Percentiles rank a stretch among this genome's conserved stretches.
Conservation (phyloP, 1,140 invertebrate genomes). For the Drosophila gunungcola region DNA sequence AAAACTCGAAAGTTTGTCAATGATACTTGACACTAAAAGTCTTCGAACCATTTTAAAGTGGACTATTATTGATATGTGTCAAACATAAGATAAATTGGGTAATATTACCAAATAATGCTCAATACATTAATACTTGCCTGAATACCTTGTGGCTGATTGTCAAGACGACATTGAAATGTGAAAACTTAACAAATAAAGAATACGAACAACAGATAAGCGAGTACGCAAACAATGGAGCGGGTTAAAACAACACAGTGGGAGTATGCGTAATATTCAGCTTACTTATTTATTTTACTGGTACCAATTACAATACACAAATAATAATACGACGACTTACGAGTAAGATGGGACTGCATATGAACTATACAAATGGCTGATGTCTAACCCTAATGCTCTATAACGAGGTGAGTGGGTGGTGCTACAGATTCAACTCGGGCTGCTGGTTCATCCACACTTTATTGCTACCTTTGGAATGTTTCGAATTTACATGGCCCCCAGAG, state of each 20-base stretch:
- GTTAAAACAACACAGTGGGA: conserved; percentile 1
- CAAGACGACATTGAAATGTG: conserved; percentile 20
- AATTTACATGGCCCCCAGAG: neutral
- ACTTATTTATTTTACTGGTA: conserved; percentile 25
- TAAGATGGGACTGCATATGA: conserved; percentile 14
- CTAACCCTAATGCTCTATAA: conserved; percentile 13
- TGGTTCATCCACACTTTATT: conserved; percentile 24
- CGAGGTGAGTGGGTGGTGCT: conserved; percentile 8
- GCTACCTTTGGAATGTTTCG: conserved; percentile 58
- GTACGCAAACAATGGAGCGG: conserved; percentile 12
- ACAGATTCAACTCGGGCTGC: conserved; percentile 10
- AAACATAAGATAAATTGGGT: too few relatives aligned
- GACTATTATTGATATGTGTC: too few relatives aligned
- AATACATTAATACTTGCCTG: neutral
- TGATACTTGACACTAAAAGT: too few relatives aligned
- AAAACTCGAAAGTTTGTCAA: too few relatives aligned
- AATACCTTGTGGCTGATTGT: neutral
- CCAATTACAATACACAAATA: conserved; percentile 19
- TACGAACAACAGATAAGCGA: conserved; percentile 10
- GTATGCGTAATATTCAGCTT: conserved; percentile 3
- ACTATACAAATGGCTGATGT: conserved; percentile 29
- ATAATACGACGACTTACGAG: conserved; percentile 29
- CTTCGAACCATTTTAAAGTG: too few relatives aligned
- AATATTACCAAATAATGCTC: too few relatives aligned
- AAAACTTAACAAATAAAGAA: conserved; percentile 2